Percentiles rank a stretch among this genome's conserved stretches.
Conservation (phyloP, 1,140 invertebrate genomes). For the Drosophila orosa region DNA sequence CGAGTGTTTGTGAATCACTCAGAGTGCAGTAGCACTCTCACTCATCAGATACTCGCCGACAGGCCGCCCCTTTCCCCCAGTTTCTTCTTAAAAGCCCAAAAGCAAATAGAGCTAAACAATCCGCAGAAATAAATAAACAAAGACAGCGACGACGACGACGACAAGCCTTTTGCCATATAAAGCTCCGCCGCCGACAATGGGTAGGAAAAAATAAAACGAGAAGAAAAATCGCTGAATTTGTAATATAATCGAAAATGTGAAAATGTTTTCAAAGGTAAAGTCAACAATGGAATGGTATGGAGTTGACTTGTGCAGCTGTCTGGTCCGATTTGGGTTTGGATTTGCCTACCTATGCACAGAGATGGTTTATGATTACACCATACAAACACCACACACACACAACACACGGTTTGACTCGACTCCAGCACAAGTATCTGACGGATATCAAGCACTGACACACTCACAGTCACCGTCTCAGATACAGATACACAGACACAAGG, state of each 20-base stretch:
- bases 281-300: slow-evolving; percentile 60
- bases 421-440: slow-evolving; percentile 48
- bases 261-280: slow-evolving; percentile 73
- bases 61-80: neutral
- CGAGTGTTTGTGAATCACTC: slow-evolving; percentile 70
- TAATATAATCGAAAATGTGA: slow-evolving; percentile 64
- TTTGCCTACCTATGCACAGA: slow-evolving; percentile 79
- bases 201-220: slow-evolving; percentile 6
- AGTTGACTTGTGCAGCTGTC: slow-evolving; percentile 57
- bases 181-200: slow-evolving; percentile 22
- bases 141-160: slow-evolving; percentile 17
- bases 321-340: slow-evolving; percentile 51
- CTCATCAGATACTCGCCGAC: slow-evolving; percentile 3
- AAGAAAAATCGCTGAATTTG: slow-evolving; percentile 71
- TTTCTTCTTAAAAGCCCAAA: slow-evolving; percentile 54
- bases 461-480: slow-evolving; percentile 3
- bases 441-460: slow-evolving; percentile 33
- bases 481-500: slow-evolving; percentile 32
- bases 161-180: slow-evolving; percentile 67
- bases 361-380: slow-evolving; percentile 59
- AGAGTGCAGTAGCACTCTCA: slow-evolving; percentile 23
- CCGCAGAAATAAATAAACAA: slow-evolving; percentile 70
- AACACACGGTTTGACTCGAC: slow-evolving; percentile 4
- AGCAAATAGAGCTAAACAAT: slow-evolving; percentile 78
- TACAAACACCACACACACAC: neutral